These are phyloP conservation scores for Oligia strigilis DNA, from an alignment of 2,888 invertebrate species.

Conservation along the genomic window DNA sequence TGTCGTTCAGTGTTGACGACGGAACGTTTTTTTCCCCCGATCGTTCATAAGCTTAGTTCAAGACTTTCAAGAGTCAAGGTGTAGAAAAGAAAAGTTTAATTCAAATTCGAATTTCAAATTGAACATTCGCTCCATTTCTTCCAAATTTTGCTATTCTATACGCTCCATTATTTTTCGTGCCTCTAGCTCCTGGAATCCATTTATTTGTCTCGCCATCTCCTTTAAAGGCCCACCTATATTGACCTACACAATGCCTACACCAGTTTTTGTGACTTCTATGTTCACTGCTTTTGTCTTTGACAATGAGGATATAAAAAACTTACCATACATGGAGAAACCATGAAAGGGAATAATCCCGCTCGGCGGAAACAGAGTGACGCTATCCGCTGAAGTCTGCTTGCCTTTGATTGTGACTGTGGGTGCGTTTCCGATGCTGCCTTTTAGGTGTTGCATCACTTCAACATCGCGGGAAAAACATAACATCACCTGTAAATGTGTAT, in stretches of 20 bases:
- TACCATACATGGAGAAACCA: constrained; percentile 99
- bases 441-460: constrained; percentile 94
- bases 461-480: constrained; percentile 97
- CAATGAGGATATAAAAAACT: constrained; percentile 52
- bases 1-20: no score
- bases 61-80: no score
- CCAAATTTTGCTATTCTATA: neutral
- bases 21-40: neutral
- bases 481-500: constrained; percentile 91
- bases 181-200: neutral
- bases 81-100: neutral
- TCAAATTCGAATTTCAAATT: neutral
- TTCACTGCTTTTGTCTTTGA: neutral
- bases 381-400: constrained; percentile 92
- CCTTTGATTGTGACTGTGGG: constrained; percentile 94
- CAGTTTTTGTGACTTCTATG: neutral
- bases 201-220: neutral
- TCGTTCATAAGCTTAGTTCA: neutral
- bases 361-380: constrained; percentile 96
- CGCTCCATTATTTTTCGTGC: neutral
- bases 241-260: neutral
- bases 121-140: neutral
- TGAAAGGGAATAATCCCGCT: constrained; percentile 99
- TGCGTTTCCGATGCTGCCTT: constrained; percentile 91
- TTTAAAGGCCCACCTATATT: neutral